Percentiles rank a stretch among this genome's conserved stretches.
Conservation (phyloP, 2,113 vertebrate genomes). For the Pseudonaja textilis region DNA sequence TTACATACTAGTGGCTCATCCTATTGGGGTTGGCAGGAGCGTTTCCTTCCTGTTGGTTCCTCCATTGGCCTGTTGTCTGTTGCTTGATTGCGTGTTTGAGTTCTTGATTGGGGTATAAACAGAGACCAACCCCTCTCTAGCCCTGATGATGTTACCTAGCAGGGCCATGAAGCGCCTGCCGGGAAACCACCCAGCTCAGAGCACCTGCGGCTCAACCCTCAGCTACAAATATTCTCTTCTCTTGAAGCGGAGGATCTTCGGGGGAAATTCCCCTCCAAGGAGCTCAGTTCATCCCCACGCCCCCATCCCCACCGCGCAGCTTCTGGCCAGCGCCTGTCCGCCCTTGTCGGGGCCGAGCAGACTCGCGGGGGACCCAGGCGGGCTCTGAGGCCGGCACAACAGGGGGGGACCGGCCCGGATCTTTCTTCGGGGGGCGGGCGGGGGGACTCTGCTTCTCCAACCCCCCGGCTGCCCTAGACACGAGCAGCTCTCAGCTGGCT, state of each 20-base stretch:
- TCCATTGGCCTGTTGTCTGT: background rate
- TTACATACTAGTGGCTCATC: background rate
- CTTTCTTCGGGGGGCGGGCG: background rate
- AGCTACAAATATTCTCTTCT: background rate
- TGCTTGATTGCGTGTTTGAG: no score
- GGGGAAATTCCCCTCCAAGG: background rate
- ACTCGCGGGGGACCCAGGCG: no score
- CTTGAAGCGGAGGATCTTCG: background rate
- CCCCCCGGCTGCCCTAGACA: background rate
- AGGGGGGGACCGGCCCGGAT: no score
- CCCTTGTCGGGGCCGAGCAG: background rate
- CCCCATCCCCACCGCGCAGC: no score
- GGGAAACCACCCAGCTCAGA: no score
- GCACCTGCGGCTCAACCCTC: no score
- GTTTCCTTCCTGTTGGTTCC: background rate
- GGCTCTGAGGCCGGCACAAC: no score
- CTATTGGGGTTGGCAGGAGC: accelerated
- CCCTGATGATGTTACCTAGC: no score
- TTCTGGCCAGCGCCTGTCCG: no score
- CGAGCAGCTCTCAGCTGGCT: background rate
- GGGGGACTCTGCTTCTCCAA: background rate
- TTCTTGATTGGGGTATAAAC: no score
- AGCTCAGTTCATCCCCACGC: background rate
- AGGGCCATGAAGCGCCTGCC: no score
- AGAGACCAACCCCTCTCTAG: no score